These are phyloP conservation scores for Cephalophus harveyi DNA, from an alignment of 2,113 vertebrate genomes.

Conservation along the genomic window DNA sequence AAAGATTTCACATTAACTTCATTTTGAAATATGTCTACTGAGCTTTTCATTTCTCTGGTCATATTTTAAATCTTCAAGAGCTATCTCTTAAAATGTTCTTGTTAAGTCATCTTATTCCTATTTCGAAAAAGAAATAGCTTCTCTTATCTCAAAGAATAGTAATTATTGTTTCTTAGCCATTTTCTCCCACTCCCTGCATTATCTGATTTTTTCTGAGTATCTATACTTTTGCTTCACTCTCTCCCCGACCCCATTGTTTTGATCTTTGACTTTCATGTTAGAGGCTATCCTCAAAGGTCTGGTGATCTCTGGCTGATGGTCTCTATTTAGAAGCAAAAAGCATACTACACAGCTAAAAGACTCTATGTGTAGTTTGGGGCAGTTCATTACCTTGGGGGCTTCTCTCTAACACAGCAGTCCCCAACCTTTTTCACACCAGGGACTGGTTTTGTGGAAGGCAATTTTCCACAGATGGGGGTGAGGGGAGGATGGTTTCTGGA, in stretches of 20 bases:
- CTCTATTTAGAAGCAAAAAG: slow-evolving; percentile 19
- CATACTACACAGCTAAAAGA: neutral
- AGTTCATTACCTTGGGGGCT: neutral
- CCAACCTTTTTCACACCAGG: neutral
- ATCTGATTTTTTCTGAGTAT: neutral
- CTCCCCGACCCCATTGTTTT: neutral
- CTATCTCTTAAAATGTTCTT: neutral
- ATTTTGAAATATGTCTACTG: slow-evolving; percentile 30
- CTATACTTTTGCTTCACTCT: neutral
- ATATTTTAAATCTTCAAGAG: slow-evolving; percentile 21
- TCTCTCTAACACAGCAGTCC: neutral
- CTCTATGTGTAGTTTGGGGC: neutral
- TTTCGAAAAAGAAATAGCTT: slow-evolving; percentile 43
- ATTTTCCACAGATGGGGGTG: neutral
- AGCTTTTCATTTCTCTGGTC: neutral
- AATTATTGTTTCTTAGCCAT: slow-evolving; percentile 24
- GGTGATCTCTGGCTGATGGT: neutral
- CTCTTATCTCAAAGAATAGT: slow-evolving; percentile 16
- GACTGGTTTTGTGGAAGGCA: neutral
- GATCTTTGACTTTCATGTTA: neutral
- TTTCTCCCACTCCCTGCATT: neutral
- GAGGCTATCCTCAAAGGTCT: slow-evolving; percentile 16
- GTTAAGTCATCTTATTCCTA: slow-evolving; percentile 27
- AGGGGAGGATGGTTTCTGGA: neutral
- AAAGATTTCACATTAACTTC: slow-evolving; percentile 19